These are phyloP conservation scores for Drosophila mulleri DNA, from an alignment of 2,888 invertebrate genomes.

Conservation along the genomic window DNA sequence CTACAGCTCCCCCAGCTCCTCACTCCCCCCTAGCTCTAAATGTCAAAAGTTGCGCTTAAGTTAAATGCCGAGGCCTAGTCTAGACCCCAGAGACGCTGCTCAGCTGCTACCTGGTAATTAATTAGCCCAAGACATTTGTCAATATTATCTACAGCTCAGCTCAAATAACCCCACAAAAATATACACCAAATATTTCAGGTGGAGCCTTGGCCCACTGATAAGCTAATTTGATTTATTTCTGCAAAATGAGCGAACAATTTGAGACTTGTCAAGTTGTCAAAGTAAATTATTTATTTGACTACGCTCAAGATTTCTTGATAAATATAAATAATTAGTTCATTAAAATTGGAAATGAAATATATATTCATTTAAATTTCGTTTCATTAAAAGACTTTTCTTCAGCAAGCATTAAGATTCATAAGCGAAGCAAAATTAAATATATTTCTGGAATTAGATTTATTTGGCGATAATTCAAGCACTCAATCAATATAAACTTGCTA, in stretches of 20 bases:
- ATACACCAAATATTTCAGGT: conserved; percentile 26
- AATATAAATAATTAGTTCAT: conserved; percentile 5
- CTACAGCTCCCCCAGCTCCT: background rate
- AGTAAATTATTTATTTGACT: conserved; percentile 27
- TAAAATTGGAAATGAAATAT: background rate
- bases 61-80: conserved; percentile 44
- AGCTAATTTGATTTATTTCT: conserved; percentile 47
- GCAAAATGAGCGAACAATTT: conserved; percentile 38
- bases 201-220: conserved; percentile 7
- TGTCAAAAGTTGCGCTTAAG: conserved; percentile 61
- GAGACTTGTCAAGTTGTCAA: conserved; percentile 45
- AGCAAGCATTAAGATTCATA: background rate
- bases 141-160: conserved; percentile 62
- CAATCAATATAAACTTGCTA: conserved; percentile 36
- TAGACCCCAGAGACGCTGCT: conserved; percentile 20
- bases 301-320: background rate
- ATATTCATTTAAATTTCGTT: conserved; percentile 1
- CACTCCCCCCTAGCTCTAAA: conserved; percentile 4
- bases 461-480: conserved; percentile 28
- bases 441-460: conserved; percentile 23
- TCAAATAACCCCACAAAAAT: conserved; percentile 39
- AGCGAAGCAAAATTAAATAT: conserved; percentile 5
- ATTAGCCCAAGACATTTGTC: conserved; percentile 68
- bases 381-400: background rate
- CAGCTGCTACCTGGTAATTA: conserved; percentile 68